Evolutionary conservation across 2,113 vertebrate genomes (phyloP).

Genomic region (Lutjanus erythropterus): DNA sequence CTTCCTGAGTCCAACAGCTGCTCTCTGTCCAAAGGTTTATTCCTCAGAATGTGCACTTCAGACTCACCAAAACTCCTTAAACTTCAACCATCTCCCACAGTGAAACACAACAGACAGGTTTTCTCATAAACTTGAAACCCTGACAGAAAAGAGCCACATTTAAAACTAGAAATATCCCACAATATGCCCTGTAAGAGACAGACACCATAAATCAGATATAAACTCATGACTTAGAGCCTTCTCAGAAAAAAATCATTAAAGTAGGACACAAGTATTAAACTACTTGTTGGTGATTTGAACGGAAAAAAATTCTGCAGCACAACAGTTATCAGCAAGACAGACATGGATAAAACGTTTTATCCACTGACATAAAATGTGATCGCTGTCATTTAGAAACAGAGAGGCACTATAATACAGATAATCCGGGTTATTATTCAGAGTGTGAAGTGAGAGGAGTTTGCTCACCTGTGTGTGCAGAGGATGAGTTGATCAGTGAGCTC

Average conservation of each 20-base stretch:
- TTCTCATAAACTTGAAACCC: not conserved
- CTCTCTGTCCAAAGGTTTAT: not conserved
- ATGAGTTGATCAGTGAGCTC: not conserved
- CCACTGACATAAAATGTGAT: not conserved
- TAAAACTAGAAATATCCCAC: not conserved
- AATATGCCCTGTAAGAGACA: not conserved
- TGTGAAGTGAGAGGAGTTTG: not conserved
- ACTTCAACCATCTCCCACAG: not conserved
- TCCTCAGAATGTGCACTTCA: slow-evolving; percentile 1
- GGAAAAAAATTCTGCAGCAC: no score
- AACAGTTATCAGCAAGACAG: no score
- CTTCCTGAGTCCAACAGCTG: not conserved
- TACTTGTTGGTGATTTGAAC: not conserved
- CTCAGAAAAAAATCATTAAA: no score
- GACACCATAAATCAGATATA: not conserved
- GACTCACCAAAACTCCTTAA: not conserved
- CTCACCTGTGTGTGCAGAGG: slow-evolving; percentile 65
- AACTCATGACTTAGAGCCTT: not conserved
- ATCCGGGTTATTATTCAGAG: not conserved
- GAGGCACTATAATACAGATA: not conserved
- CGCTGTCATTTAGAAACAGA: not conserved
- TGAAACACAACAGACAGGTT: not conserved
- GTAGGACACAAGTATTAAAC: no score
- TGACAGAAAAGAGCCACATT: not conserved
- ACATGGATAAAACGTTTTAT: no score